Conservation (phyloP, 1,140 invertebrate species). For the Euwallacea similis region DNA sequence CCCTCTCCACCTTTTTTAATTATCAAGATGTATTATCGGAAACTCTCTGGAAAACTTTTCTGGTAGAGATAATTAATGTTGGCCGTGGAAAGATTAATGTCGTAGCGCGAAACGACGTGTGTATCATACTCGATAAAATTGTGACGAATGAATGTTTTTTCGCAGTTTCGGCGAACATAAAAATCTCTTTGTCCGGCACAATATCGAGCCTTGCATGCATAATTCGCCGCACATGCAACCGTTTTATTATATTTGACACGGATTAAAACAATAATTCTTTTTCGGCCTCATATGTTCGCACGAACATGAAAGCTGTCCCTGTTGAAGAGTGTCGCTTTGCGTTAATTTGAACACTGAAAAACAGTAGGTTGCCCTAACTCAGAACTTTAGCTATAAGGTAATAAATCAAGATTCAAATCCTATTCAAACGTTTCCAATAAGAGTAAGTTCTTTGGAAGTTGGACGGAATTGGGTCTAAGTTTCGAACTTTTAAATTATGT, state of each 20-base stretch:
- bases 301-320: constrained; percentile 1
- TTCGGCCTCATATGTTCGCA: background rate
- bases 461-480: background rate
- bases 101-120: background rate
- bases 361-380: background rate
- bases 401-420: background rate
- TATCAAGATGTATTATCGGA: background rate
- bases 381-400: background rate
- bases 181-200: no score
- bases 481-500: background rate
- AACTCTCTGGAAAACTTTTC: background rate
- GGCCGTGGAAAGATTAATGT: background rate
- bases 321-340: background rate
- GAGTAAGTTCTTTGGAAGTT: background rate
- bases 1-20: constrained; percentile 1
- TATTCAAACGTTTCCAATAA: background rate
- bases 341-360: background rate
- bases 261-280: constrained; percentile 3
- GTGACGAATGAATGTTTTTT: background rate
- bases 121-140: background rate
- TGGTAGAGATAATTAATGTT: background rate
- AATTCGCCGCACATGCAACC: background rate
- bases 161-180: background rate
- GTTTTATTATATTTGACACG: constrained; percentile 1
- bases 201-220: background rate